phyloP scores from a whole-genome alignment of 1,140 invertebrate genomes.

The Cydia pomonella region DNA sequence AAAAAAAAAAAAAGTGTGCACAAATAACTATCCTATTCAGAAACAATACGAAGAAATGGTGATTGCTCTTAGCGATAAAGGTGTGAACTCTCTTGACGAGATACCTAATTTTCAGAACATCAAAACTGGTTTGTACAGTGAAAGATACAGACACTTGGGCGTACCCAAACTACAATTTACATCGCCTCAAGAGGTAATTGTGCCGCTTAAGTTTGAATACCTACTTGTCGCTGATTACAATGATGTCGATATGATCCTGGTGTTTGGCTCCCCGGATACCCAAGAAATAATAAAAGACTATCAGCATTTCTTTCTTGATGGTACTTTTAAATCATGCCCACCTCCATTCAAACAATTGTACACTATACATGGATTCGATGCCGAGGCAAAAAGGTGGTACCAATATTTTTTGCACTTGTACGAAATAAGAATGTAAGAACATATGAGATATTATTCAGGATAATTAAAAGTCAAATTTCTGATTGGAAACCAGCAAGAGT shows the following conservation, averaged over 20 bases:
- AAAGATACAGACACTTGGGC: conserved; percentile 4
- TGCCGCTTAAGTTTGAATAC: conserved; percentile 5
- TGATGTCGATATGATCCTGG: conserved; percentile 13
- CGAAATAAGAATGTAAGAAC: conserved; percentile 32
- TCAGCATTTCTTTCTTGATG: conserved; percentile 34
- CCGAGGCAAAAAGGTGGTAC: conserved; percentile 21
- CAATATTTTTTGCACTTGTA: conserved; percentile 27
- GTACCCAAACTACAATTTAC: conserved; percentile 6
- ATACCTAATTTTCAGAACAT: background rate
- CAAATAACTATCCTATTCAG: background rate
- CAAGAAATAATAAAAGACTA: background rate
- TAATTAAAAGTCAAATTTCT: too few species aligned
- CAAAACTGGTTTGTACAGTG: background rate
- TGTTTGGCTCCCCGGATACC: conserved; percentile 3
- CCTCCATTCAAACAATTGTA: conserved; percentile 30
- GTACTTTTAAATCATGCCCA: conserved; percentile 34
- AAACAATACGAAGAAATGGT: conserved; percentile 11
- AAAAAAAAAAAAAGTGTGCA: conserved; percentile 15
- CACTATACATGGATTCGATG: conserved; percentile 21
- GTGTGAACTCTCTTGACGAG: background rate
- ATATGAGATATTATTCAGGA: too few species aligned
- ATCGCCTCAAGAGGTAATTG: conserved; percentile 1
- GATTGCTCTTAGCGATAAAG: background rate
- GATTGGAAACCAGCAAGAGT: too few species aligned
- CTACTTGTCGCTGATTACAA: conserved; percentile 1